Conservation (phyloP, 2,797 vertebrate genomes). For the Leucoraja ocellata region DNA sequence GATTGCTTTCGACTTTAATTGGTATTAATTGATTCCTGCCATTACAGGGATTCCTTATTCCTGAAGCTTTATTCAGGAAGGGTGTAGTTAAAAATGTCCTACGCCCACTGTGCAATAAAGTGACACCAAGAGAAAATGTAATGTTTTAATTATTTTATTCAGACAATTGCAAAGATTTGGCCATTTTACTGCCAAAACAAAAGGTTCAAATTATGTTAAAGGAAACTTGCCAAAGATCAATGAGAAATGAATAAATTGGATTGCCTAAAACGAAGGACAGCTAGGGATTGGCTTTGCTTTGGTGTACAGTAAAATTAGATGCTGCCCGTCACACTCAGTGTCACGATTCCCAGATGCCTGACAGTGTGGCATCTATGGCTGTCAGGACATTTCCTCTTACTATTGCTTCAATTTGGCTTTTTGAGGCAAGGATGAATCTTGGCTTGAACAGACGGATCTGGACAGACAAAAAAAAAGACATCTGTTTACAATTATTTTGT, state of each 20-base stretch:
- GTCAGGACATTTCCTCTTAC: background rate
- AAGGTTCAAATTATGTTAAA: background rate
- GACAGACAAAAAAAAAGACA: background rate
- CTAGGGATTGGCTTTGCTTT: background rate
- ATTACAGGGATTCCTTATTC: background rate
- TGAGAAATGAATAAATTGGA: background rate
- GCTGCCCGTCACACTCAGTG: too few species aligned
- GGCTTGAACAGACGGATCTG: background rate
- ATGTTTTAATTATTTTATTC: background rate
- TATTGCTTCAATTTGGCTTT: background rate
- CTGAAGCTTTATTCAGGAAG: background rate
- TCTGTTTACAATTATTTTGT: constrained; percentile 2
- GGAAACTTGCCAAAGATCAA: too few species aligned
- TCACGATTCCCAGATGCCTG: background rate
- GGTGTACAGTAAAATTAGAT: too few species aligned
- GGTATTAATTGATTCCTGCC: background rate
- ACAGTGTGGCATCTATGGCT: background rate
- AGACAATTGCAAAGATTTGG: background rate
- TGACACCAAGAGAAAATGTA: background rate
- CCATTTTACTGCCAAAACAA: background rate
- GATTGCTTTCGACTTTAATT: background rate
- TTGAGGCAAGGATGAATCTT: background rate
- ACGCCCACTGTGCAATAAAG: too few species aligned
- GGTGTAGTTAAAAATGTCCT: background rate
- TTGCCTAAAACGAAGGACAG: background rate